Conservation (phyloP, 37 sponge, comb jelly and placozoan species). For the Cladorhizidae sp. region DNA sequence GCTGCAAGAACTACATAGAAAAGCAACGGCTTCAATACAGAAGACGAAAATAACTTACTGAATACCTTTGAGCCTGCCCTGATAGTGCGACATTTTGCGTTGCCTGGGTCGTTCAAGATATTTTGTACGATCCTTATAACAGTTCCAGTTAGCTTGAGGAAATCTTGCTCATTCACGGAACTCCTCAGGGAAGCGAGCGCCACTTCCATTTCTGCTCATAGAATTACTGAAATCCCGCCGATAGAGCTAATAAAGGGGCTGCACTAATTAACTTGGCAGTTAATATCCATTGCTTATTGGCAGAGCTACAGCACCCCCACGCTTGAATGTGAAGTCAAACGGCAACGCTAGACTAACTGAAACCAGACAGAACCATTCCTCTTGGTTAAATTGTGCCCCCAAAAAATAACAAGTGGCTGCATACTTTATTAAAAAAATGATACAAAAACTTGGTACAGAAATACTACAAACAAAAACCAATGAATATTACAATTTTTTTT, state of each 20-base stretch:
- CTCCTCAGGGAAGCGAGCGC: constrained; percentile 2
- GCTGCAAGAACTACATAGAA: constrained; percentile 52
- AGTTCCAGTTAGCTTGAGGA: constrained; percentile 32
- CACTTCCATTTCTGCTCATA: constrained; percentile 17
- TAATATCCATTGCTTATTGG: too few species aligned
- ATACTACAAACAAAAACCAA: too few species aligned
- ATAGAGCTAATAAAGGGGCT: not conserved
- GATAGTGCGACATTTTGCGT: constrained; percentile 64
- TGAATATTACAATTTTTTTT: constrained; percentile 7
- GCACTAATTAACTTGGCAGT: too few species aligned
- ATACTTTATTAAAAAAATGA: too few species aligned
- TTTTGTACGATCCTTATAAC: constrained; percentile 78
- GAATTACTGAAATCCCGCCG: not conserved
- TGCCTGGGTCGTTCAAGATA: constrained; percentile 63
- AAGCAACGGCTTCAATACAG: too few species aligned
- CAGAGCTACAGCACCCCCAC: not conserved
- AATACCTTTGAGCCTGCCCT: constrained; percentile 57
- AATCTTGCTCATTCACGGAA: constrained; percentile 24
- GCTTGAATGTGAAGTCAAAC: too few species aligned
- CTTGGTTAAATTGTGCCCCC: too few species aligned
- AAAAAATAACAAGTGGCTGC: too few species aligned
- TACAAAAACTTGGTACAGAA: too few species aligned
- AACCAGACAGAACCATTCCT: too few species aligned
- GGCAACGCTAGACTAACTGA: too few species aligned
- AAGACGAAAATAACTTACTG: not conserved